phyloP scores from a whole-genome alignment of 2,888 invertebrate species.

The Lochmaea crataegi region DNA sequence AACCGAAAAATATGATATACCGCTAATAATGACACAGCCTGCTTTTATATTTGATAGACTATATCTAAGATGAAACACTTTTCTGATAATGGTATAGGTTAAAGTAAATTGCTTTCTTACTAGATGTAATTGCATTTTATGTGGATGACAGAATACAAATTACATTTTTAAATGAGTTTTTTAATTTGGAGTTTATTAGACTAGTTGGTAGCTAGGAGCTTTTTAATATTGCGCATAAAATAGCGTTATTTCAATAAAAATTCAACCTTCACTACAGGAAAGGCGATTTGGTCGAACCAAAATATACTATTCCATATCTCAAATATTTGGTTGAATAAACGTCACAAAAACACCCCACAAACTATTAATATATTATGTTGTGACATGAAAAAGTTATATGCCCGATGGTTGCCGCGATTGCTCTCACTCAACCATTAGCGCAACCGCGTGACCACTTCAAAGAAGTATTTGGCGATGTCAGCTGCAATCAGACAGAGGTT shows the following conservation, averaged over 20 bases:
- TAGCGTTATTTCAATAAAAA: background rate
- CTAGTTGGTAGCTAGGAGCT: background rate
- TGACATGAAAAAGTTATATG: no score
- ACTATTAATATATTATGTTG: no score
- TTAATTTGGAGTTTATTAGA: background rate
- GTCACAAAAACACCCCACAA: no score
- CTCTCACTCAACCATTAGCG: no score
- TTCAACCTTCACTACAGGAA: no score
- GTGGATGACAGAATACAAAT: background rate
- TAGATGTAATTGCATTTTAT: background rate
- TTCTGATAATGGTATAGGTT: background rate
- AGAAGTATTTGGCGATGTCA: no score
- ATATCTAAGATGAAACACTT: background rate
- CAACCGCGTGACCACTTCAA: no score
- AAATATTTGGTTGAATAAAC: no score
- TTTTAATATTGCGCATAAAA: background rate
- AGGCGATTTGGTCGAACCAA: no score
- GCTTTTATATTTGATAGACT: background rate
- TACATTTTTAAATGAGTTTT: background rate
- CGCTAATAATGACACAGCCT: background rate
- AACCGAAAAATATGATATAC: background rate
- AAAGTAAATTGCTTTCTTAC: slow-evolving; percentile 1
- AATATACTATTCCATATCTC: no score
- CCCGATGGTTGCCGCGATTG: no score
- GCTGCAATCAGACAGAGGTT: no score